Percentiles rank a stretch among this genome's conserved stretches.
phyloP scores from a whole-genome alignment of 1,140 invertebrate genomes.

The Platorchestia sp. region DNA sequence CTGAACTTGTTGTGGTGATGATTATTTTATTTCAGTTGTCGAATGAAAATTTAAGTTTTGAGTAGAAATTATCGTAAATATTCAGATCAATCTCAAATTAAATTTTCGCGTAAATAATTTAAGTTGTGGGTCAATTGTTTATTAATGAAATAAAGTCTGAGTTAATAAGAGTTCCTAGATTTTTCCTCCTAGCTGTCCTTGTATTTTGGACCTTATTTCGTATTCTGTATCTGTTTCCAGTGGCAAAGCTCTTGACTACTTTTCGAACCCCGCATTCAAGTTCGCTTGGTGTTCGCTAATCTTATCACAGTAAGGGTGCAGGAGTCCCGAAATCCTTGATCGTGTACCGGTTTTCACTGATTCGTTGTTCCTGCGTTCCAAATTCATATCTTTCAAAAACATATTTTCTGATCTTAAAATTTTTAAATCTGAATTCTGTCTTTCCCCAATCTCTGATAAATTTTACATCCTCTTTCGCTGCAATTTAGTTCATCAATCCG shows the following conservation, averaged over 20 bases:
- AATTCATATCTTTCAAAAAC: too few relatives aligned
- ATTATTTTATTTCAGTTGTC: background rate
- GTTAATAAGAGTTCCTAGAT: background rate
- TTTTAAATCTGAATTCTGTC: background rate
- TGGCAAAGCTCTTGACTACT: too few relatives aligned
- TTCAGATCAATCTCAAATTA: background rate
- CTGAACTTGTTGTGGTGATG: background rate
- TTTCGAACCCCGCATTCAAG: too few relatives aligned
- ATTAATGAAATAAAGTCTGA: too few relatives aligned
- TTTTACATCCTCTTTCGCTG: background rate
- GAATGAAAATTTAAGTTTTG: background rate
- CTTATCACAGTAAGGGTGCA: too few relatives aligned
- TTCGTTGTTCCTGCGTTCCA: too few relatives aligned
- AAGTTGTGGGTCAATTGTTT: background rate
- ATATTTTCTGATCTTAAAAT: background rate
- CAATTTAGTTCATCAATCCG: too few relatives aligned
- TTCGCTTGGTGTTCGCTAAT: too few relatives aligned
- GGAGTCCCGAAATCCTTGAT: too few relatives aligned
- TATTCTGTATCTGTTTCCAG: too few relatives aligned
- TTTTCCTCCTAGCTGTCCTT: background rate
- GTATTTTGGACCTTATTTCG: background rate
- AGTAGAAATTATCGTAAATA: background rate
- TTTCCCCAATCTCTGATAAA: background rate
- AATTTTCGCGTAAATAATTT: background rate
- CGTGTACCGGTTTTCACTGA: too few relatives aligned